phyloP scores from a whole-genome alignment of 2,113 vertebrate genomes.

The Neofelis nebulosa region DNA sequence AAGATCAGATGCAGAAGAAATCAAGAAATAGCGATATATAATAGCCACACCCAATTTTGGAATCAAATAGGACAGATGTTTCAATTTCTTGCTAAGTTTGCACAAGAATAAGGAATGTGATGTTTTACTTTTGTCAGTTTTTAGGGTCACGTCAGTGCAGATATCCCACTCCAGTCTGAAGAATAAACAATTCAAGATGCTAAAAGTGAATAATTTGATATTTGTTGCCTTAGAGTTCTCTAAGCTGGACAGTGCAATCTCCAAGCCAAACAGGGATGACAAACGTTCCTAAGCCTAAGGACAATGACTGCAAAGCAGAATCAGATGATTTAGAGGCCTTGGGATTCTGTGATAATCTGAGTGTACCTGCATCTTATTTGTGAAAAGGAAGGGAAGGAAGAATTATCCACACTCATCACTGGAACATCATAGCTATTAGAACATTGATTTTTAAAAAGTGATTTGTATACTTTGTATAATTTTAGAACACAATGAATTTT shows the following conservation, averaged over 20 bases:
- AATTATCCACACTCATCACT: not conserved
- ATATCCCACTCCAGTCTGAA: not conserved
- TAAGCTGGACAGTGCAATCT: not conserved
- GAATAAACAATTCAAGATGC: not conserved
- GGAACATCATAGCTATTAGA: not conserved
- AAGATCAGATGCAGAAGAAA: not conserved
- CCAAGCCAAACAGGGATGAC: not conserved
- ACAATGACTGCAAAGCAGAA: not conserved
- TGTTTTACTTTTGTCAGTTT: not conserved
- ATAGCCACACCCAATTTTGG: not conserved
- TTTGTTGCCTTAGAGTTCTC: not conserved
- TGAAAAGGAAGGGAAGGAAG: not conserved
- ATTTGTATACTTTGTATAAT: not conserved
- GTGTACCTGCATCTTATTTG: not conserved
- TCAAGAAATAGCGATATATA: not conserved
- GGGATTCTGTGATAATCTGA: not conserved
- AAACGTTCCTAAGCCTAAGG: not conserved
- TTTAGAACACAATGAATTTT: not conserved
- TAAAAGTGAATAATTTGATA: not conserved
- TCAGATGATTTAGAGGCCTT: not conserved
- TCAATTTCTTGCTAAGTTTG: not conserved
- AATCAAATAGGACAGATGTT: not conserved
- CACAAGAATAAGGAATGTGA: not conserved
- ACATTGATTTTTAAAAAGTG: not conserved
- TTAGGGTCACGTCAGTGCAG: not conserved